A percentile compares a stretch with the other conserved stretches of the same genome.
phyloP scores from a whole-genome alignment of 2,797 vertebrate genomes.

The Babyrousa celebensis region DNA sequence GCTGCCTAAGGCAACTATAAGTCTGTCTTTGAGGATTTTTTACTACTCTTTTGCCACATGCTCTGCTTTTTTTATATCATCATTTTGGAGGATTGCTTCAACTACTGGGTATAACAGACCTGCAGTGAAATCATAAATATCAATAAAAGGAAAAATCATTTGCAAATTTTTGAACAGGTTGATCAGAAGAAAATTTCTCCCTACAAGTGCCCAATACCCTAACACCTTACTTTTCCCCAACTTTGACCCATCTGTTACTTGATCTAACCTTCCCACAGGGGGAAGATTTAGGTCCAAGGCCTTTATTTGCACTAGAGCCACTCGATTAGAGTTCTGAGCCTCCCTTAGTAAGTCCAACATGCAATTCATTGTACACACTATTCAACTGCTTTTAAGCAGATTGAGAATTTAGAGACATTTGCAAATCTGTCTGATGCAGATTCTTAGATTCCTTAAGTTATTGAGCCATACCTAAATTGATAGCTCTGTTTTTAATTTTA shows the following conservation, averaged over 20 bases:
- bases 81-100: slow-evolving; percentile 10
- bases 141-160: neutral
- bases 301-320: neutral
- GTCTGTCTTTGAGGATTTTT: neutral
- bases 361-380: neutral
- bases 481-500: slow-evolving; percentile 18
- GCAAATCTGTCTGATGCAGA: slow-evolving; percentile 30
- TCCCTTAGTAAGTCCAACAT: neutral
- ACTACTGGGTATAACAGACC: neutral
- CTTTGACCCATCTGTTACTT: neutral
- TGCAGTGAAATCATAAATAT: slow-evolving; percentile 16
- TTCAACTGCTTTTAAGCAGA: slow-evolving; percentile 36
- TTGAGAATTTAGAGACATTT: slow-evolving; percentile 46
- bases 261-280: neutral
- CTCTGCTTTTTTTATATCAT: neutral
- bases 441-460: slow-evolving; percentile 8
- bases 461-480: neutral
- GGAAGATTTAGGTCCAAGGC: neutral
- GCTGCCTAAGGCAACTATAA: neutral
- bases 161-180: neutral
- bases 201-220: neutral
- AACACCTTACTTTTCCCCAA: neutral
- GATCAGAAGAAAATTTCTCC: neutral
- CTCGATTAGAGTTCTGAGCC: neutral
- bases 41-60: neutral